phyloP scores from a whole-genome alignment of 2,888 invertebrate species.

The Pachliopta kotzebuea region DNA sequence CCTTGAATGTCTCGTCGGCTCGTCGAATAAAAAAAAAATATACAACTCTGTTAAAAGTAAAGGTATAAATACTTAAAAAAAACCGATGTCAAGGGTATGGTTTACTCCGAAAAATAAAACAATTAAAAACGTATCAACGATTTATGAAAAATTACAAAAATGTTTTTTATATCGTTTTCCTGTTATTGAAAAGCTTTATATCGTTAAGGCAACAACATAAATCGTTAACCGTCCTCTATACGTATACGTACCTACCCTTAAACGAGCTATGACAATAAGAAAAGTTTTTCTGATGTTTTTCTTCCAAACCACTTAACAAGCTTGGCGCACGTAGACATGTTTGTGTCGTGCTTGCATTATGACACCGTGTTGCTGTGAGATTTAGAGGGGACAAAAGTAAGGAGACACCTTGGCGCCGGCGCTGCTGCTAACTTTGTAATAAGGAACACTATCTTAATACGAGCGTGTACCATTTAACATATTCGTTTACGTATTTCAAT shows the following conservation, averaged over 20 bases:
- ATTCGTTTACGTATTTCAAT: background rate
- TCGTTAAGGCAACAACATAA: constrained; percentile 44
- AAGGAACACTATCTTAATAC: constrained; percentile 37
- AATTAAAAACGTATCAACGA: background rate
- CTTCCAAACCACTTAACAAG: constrained; percentile 81
- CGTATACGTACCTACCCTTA: constrained; percentile 60
- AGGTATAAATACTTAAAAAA: too few species aligned
- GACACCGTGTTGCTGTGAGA: constrained; percentile 77
- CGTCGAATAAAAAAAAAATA: too few species aligned
- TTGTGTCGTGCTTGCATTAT: constrained; percentile 80
- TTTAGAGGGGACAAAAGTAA: constrained; percentile 76
- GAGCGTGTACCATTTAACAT: constrained; percentile 6
- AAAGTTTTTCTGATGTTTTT: constrained; percentile 80
- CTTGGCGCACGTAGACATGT: constrained; percentile 79
- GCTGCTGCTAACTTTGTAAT: constrained; percentile 56
- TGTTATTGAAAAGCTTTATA: constrained; percentile 35
- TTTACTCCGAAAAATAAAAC: background rate
- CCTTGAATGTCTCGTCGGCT: too few species aligned
- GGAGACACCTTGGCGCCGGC: constrained; percentile 72
- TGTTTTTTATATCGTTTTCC: constrained; percentile 14
- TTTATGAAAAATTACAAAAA: background rate
- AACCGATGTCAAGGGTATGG: too few species aligned
- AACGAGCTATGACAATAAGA: constrained; percentile 73
- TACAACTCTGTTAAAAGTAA: too few species aligned
- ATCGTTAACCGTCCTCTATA: constrained; percentile 45